Evolutionary conservation across 64 coral and sea anemone species (phyloP).

Genomic region (Catalaphyllia jardinei): DNA sequence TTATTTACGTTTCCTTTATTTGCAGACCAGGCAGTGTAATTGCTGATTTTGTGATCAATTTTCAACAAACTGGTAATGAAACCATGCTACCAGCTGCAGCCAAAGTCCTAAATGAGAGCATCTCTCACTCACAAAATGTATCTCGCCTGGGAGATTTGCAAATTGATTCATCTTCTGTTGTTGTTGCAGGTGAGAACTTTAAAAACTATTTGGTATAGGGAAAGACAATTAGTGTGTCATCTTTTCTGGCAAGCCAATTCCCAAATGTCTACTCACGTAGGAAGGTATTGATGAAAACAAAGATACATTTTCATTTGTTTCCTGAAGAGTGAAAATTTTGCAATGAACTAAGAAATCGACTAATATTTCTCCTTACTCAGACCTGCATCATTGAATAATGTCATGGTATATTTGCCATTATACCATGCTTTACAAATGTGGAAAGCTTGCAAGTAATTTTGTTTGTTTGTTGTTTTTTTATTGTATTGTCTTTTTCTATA

Average conservation of each 20-base stretch:
- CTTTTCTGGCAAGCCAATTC: no score
- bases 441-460: no score
- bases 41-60: conserved; percentile 3
- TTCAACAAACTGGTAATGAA: not conserved
- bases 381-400: no score
- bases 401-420: no score
- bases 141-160: not conserved
- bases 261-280: no score
- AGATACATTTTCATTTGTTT: not conserved
- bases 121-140: not conserved
- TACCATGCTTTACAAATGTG: no score
- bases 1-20: not conserved
- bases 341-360: not conserved
- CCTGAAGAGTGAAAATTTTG: not conserved
- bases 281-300: no score
- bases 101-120: not conserved
- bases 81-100: not conserved
- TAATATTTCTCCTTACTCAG: no score
- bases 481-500: no score
- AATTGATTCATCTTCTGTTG: not conserved
- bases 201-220: no score
- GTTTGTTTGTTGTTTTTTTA: no score
- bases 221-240: no score
- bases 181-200: not conserved
- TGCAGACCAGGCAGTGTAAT: conserved; percentile 15